phyloP scores from a whole-genome alignment of 2,113 vertebrate genomes.

The Phainopepla nitens region DNA sequence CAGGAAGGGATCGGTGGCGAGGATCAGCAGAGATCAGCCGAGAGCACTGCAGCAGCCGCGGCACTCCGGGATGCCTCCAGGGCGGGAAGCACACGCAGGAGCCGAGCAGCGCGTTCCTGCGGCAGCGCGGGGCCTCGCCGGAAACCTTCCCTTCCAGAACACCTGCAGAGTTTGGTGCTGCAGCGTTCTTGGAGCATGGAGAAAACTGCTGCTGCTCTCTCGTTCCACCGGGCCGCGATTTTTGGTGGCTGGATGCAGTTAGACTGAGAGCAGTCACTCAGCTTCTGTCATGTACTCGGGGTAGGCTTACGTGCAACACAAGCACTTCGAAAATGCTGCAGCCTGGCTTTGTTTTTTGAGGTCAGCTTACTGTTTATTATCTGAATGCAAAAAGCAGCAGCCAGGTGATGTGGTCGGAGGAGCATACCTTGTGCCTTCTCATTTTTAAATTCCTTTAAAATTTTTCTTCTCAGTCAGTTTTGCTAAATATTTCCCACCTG shows the following conservation, averaged over 20 bases:
- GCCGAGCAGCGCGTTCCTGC: neutral
- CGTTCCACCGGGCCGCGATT: fast-evolving
- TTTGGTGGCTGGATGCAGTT: neutral
- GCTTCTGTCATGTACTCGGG: neutral
- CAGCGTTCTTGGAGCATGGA: neutral
- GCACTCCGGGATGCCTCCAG: slow-evolving; percentile 33
- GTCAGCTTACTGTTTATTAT: neutral
- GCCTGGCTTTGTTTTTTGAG: neutral
- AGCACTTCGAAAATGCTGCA: neutral
- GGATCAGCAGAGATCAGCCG: slow-evolving; percentile 48
- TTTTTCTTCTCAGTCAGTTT: neutral
- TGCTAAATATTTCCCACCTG: neutral
- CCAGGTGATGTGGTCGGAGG: neutral
- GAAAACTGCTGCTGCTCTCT: neutral
- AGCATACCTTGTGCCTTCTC: neutral
- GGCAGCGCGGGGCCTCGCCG: neutral
- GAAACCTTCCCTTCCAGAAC: neutral
- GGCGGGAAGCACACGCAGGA: neutral
- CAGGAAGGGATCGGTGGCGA: neutral
- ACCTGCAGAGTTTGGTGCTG: neutral
- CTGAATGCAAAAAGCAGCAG: neutral
- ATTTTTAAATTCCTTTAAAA: neutral
- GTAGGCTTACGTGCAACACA: neutral
- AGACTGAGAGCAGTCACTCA: neutral
- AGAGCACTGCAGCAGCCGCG: neutral